These are phyloP conservation scores for Ichneumoninae sp. DNA, from an alignment of 2,888 invertebrate species.

Conservation along the genomic window DNA sequence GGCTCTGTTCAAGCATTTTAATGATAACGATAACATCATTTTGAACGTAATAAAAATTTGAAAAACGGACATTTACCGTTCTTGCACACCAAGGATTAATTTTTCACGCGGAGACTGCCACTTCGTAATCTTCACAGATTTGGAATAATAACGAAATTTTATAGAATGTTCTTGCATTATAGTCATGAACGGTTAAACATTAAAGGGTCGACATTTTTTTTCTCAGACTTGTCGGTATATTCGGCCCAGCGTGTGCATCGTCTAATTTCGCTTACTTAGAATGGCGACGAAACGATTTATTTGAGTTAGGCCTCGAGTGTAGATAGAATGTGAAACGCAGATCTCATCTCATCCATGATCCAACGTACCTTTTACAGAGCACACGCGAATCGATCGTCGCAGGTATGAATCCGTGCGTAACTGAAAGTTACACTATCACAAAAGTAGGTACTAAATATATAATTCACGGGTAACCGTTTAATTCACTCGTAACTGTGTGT, in stretches of 20 bases:
- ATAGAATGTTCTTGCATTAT: background rate
- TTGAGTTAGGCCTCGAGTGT: slow-evolving; percentile 24
- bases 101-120: background rate
- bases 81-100: background rate
- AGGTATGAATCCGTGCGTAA: slow-evolving; percentile 3
- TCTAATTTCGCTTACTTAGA: background rate
- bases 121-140: background rate
- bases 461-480: slow-evolving; percentile 5
- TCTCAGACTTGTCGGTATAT: background rate
- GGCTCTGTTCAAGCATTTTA: background rate
- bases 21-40: background rate
- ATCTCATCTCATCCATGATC: background rate
- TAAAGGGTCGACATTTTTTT: background rate
- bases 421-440: slow-evolving; percentile 5
- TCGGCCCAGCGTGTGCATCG: background rate
- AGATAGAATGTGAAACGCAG: background rate
- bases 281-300: slow-evolving; percentile 15
- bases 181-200: background rate
- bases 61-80: background rate
- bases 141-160: background rate
- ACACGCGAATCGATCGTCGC: background rate
- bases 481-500: background rate
- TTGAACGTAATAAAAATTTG: background rate
- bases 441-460: background rate
- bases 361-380: background rate